Evolutionary conservation across 1,140 invertebrate species (phyloP), one percentile per base, ranked within the genome.

Genomic region (Gryon sp.): DNA sequence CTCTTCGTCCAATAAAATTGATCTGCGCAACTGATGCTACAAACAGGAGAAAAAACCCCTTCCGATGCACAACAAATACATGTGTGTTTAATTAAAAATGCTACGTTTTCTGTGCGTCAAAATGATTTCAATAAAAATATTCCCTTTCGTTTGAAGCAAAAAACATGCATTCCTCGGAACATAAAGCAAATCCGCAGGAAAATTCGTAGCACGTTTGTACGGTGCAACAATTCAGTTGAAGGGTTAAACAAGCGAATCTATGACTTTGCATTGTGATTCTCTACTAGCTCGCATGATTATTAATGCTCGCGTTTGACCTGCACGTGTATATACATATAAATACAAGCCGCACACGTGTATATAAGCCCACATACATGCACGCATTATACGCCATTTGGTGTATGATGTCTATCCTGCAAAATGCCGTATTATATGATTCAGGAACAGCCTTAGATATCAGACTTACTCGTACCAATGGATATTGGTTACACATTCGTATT

Each of bases 181-280:
- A 50, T 63, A 63, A 55, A 62, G 62, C 48, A 68, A 69, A 76
- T 63, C 43, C 40, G 24, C 15, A 57, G 50, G 65, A 65, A 76
- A 76, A 78, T 78, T 66, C 75, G 40, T 43, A 24, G 68, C 75
- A 78, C 75, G 68, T 78, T 78, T 76, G 43, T 63, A 50, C 45
- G 57, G 34, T 60, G 59, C 57, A 78, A 78, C 75, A 73, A 73
- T 72, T 77, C 75, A 73, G 68, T 73, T 63, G 75, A 68, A 72
- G 75, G 75, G 75, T 73, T 78, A 78, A 78, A 73, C 68, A 72
- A 78, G 62, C 62, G 55, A 78, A 73, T 70, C 75, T 78, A 78
- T 69, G 76, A 78, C 69, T 77, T 66, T 65, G 76, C 62, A 78
- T 78, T 78, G 76, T 78, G 76, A 73, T 78, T 78, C 76, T 73